Conservation (phyloP, 2,113 vertebrate species). For the Corydoras sp. region DNA sequence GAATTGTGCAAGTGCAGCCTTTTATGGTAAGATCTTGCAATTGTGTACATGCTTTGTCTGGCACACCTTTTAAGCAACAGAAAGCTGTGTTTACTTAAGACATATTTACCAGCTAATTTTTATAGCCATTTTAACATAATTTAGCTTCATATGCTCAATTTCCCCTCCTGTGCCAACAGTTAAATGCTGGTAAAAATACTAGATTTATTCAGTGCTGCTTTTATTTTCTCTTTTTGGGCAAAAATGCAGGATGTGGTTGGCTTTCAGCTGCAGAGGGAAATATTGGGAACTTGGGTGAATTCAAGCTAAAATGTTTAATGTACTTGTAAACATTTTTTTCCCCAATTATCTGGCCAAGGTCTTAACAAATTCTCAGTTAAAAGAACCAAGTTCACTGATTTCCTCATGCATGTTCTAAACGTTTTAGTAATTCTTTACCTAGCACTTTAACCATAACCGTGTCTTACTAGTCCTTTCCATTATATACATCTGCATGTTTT, state of each 20-base stretch:
- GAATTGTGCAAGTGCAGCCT: slow-evolving; percentile 21
- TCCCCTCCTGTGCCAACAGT: too few relatives aligned
- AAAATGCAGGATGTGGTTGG: slow-evolving; percentile 47
- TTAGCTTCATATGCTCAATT: too few relatives aligned
- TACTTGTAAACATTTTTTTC: neutral
- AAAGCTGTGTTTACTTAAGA: too few relatives aligned
- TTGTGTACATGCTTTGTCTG: neutral
- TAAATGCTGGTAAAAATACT: neutral
- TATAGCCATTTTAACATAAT: too few relatives aligned
- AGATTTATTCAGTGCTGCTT: slow-evolving; percentile 4
- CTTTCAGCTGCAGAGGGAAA: slow-evolving; percentile 32
- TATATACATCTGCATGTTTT: too few relatives aligned
- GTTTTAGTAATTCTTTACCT: too few relatives aligned
- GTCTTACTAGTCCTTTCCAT: too few relatives aligned
- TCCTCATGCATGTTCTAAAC: too few relatives aligned
- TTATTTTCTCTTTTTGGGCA: slow-evolving; percentile 15
- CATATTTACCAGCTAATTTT: too few relatives aligned
- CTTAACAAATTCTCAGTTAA: too few relatives aligned
- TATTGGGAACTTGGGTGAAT: slow-evolving; percentile 42
- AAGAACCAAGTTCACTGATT: too few relatives aligned
- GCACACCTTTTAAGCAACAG: neutral
- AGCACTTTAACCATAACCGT: too few relatives aligned
- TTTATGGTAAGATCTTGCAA: slow-evolving; percentile 24
- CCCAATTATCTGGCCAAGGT: neutral
- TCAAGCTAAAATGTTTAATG: slow-evolving; percentile 14